Conservation (phyloP, 2,113 vertebrate genomes). For the Eolophus roseicapilla region DNA sequence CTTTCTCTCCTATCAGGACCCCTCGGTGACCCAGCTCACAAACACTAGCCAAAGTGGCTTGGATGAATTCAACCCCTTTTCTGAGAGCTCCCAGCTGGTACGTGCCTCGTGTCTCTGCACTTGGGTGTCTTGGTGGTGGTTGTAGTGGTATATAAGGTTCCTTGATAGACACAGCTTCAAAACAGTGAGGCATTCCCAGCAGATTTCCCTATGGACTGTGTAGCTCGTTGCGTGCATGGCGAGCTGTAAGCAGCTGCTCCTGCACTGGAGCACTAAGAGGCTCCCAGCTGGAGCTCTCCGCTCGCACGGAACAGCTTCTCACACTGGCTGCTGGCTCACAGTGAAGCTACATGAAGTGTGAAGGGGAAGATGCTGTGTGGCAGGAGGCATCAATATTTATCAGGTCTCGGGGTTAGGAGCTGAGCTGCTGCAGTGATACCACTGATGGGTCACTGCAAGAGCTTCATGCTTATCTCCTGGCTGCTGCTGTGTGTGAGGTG, state of each 20-base stretch:
- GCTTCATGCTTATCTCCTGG: not conserved
- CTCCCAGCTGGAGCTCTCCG: not conserved
- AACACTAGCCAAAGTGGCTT: conserved; percentile 63
- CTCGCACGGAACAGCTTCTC: not conserved
- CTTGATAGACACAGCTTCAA: not conserved
- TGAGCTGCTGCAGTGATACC: accelerated
- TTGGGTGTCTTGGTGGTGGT: not conserved
- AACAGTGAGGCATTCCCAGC: not conserved
- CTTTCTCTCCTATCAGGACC: conserved; percentile 78
- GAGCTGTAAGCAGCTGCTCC: not conserved
- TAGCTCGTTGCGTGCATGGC: accelerated
- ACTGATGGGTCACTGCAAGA: accelerated
- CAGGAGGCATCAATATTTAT: not conserved
- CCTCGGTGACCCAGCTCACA: conserved; percentile 88
- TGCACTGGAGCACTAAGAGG: not conserved
- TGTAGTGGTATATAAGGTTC: not conserved
- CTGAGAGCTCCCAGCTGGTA: conserved; percentile 80
- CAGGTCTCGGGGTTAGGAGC: not conserved
- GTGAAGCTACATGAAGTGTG: not conserved
- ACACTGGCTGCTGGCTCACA: not conserved
- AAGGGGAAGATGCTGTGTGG: not conserved
- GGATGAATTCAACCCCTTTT: conserved; percentile 91
- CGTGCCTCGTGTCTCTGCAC: accelerated
- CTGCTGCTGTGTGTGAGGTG: not conserved
- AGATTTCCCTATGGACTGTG: not conserved